Evolutionary conservation across 2,113 vertebrate species (phyloP), one percentile per base, ranked within the genome.

Genomic region (Apistogramma diplotaenia): DNA sequence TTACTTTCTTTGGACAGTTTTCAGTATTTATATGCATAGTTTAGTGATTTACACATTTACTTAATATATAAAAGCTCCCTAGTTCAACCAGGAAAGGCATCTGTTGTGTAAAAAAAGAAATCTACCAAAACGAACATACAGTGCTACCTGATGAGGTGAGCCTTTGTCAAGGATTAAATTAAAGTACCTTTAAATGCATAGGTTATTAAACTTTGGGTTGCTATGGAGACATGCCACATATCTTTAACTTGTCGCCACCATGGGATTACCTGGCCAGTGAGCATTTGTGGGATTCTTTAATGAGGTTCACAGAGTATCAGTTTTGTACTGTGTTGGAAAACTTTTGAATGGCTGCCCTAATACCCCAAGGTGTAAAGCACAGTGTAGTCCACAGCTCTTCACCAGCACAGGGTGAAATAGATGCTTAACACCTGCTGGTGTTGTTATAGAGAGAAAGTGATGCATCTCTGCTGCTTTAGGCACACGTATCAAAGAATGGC

Each of bases 401-500:
- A 70, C 43, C 40, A 70, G 65, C 25, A 70, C 65, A 70, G 18
- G 11, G 16, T 25, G 49, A 67, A 9, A 56, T 31, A 49, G 31
- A 51, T 19, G 61, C 51, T 58, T 73, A 82, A 65, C 19, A 55
- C 25, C 18, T 27, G 19, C 56, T 71, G 8, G 71, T 76, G 59
- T 62, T 58, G 12, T n/a, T 65, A 29, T 33, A 29, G 55, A 83
- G 80, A 62, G 80, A 92, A 87, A 83, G 51, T 67, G 5, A 77
- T 89, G 55, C 77, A 15, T 2, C n/a, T 15, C 29, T 11, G 12
- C 40, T 29, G 58, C 33, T 61, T 87, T 62, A 71, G 62, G 2
- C 23, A 29, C 21, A 40, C 9, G 82, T 85, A 88, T 90, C 85
- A 83, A 80, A 78, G 60, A 4, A 11, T 25, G 65, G 18, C 53